These are phyloP conservation scores for Microplitis mediator DNA, from an alignment of 1,140 invertebrate genomes.

Conservation along the genomic window DNA sequence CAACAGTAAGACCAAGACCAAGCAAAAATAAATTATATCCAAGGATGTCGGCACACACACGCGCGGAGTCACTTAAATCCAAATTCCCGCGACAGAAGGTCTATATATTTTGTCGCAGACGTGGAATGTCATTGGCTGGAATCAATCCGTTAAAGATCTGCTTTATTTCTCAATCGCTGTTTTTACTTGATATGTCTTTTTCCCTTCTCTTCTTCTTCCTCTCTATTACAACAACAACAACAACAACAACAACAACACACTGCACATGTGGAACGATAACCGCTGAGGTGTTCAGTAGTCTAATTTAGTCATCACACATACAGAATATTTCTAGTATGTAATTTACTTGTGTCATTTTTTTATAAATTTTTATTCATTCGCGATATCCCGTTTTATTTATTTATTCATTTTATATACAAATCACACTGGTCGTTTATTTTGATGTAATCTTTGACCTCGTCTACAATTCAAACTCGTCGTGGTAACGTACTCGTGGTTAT, in stretches of 20 bases:
- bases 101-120: no score
- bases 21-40: no score
- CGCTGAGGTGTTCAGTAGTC: background rate
- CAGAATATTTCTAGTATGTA: background rate
- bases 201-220: background rate
- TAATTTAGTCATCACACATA: no score
- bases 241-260: background rate
- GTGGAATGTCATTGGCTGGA: background rate
- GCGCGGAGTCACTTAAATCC: no score
- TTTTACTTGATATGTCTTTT: no score
- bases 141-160: background rate
- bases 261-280: conserved; percentile 17
- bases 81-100: no score
- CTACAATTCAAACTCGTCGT: background rate
- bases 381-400: no score
- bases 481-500: background rate
- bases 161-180: background rate
- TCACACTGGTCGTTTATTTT: background rate
- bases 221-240: no score
- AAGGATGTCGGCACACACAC: no score
- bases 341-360: background rate
- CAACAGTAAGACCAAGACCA: background rate
- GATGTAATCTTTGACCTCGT: background rate
- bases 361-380: background rate
- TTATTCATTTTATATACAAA: no score